Conservation (phyloP, 2,113 vertebrate genomes). For the Hyla sarda region DNA sequence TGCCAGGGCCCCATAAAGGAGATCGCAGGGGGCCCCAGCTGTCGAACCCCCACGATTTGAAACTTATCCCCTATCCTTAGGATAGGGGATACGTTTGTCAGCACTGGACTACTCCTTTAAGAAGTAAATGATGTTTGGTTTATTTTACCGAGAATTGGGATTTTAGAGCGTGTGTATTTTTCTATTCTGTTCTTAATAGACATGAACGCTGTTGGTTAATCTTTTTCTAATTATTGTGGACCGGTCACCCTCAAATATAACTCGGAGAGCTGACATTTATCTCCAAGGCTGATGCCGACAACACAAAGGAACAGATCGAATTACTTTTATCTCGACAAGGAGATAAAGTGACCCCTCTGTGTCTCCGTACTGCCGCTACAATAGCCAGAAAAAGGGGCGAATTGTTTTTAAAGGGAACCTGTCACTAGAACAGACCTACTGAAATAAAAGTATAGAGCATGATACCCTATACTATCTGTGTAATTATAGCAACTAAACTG, state of each 20-base stretch:
- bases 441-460: not conserved
- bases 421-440: not conserved
- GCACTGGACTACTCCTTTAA: no score
- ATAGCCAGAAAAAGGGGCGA: not conserved
- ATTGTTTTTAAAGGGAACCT: not conserved
- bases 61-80: no score
- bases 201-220: not conserved
- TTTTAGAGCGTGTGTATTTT: not conserved
- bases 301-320: not conserved
- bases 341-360: not conserved
- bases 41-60: no score
- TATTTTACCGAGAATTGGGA: not conserved
- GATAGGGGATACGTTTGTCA: no score
- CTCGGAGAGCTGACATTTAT: not conserved
- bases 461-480: not conserved
- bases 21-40: no score
- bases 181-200: not conserved
- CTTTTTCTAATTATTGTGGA: conserved; percentile 7
- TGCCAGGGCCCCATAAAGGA: no score
- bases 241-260: not conserved
- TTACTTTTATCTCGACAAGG: not conserved
- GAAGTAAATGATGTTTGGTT: not conserved
- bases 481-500: not conserved
- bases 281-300: no score
- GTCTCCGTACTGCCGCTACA: not conserved